Evolutionary conservation across 2,797 vertebrate genomes (phyloP).

Genomic region (Phoeniculus purpureus): DNA sequence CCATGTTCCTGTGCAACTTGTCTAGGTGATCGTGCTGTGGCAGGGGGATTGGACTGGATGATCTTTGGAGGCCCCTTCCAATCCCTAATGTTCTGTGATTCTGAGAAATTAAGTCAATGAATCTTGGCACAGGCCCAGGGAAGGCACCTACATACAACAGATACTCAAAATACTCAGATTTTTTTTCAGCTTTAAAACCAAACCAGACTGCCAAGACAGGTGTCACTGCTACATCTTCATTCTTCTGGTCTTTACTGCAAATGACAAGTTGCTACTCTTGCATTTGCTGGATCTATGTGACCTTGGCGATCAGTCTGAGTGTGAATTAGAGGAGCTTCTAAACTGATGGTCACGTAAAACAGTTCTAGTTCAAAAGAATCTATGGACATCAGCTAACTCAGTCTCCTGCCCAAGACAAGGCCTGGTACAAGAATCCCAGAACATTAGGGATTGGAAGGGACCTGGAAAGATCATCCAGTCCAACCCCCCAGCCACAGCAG

Average conservation of each 20-base stretch:
- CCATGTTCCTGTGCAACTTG: too few relatives aligned
- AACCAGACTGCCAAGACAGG: neutral
- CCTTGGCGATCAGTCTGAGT: neutral
- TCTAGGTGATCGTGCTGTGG: too few relatives aligned
- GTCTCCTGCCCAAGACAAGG: neutral
- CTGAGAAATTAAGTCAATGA: slow-evolving; percentile 36
- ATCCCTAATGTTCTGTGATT: too few relatives aligned
- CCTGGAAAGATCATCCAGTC: too few relatives aligned
- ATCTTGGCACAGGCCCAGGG: neutral
- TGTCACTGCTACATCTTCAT: neutral
- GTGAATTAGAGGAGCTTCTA: neutral
- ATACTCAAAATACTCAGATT: neutral
- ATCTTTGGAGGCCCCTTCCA: too few relatives aligned
- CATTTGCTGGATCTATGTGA: neutral
- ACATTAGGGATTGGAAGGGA: too few relatives aligned
- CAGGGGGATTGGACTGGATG: too few relatives aligned
- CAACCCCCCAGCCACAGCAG: too few relatives aligned
- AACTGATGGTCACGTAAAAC: neutral
- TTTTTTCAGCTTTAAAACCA: neutral
- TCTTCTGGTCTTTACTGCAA: neutral
- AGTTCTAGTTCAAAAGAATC: neutral
- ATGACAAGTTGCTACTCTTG: neutral
- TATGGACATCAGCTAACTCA: neutral
- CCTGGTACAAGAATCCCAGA: neutral
- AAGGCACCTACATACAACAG: neutral